Base-by-base conservation (phyloP, 2,797 vertebrate species). In the Liparis tanakae region DNA sequence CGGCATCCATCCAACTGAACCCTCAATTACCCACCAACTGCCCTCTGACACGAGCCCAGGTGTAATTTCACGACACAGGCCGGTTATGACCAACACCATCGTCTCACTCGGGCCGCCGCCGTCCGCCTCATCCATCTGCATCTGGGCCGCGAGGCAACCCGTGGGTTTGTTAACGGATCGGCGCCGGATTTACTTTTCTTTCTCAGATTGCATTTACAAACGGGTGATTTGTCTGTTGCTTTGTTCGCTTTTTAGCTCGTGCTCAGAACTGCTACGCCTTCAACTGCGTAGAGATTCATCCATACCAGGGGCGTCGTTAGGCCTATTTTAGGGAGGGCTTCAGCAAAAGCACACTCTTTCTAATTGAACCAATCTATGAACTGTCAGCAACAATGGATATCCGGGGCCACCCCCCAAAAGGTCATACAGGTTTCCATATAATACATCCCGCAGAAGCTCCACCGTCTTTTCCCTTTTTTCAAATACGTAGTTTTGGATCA, bases 51-150 rank as follows among this genome's bases (percentile, higher is more conserved):
- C 77, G 10, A 30, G 25, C 59, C 22, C 39, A 82, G 70, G 50
- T 66, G 50, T 72, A 25, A 79, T 89, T 74, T 76, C 41, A 54
- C 57, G 55, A 76, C 67, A 77, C 56, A n/a, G 50, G 36, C 30
- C 66, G 39, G 10, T 78, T 74, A 33, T 37, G 55, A 41, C 12
- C 15, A 62, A 39, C 33, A 60, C 20, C 57, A 41, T 20, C 12
- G 7, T 20, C 73, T 30, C 25, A 30, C 25, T 30, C 25, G 2
- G 25, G 2, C 25, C 25, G 25, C 25, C 48, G 43, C 71, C 44
- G 57, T 79, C 71, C 71, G 70, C 79, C 85, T 91, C 86, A 91
- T 93, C 88, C 79, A 81, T 94, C 91, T 87, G 53, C 64, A 90
- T 91, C 72, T 71, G 83, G 65, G 70, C 25, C 25, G 25, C 15